A percentile compares a stretch with the other conserved stretches of the same genome.
Conservation (phyloP, 2,888 invertebrate species). For the Baccha elongata region DNA sequence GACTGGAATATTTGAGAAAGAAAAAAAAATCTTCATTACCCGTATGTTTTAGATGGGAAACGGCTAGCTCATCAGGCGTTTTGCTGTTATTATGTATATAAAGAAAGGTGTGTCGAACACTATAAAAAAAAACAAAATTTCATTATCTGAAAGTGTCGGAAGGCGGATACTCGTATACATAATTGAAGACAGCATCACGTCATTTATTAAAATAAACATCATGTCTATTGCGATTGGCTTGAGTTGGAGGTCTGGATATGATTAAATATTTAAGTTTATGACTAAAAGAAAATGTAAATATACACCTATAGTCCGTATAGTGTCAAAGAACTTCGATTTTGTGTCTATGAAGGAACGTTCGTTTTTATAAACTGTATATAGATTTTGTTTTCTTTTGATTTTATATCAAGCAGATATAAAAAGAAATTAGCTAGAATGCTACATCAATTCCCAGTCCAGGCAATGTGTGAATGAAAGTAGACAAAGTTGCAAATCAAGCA, state of each 20-base stretch:
- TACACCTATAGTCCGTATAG: too few relatives aligned
- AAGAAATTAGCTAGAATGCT: too few relatives aligned
- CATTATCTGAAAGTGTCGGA: slow-evolving; percentile 63
- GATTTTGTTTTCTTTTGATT: too few relatives aligned
- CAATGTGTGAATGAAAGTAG: too few relatives aligned
- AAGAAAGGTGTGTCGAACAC: slow-evolving; percentile 43
- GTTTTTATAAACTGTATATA: too few relatives aligned
- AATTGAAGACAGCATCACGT: slow-evolving; percentile 63
- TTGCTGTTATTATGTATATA: slow-evolving; percentile 58
- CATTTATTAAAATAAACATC: slow-evolving; percentile 67
- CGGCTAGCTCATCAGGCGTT: slow-evolving; percentile 60
- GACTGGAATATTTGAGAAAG: slow-evolving; percentile 75
- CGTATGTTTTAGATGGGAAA: slow-evolving; percentile 35
- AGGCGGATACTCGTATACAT: slow-evolving; percentile 47
- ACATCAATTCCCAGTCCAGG: too few relatives aligned
- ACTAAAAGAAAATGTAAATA: not conserved
- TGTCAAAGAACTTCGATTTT: too few relatives aligned
- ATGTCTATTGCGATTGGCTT: slow-evolving; percentile 38
- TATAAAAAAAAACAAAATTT: slow-evolving; percentile 52
- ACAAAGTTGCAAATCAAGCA: too few relatives aligned
- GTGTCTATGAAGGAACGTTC: too few relatives aligned
- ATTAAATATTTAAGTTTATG: slow-evolving; percentile 31
- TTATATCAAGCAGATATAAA: too few relatives aligned
- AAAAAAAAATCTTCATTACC: slow-evolving; percentile 62
- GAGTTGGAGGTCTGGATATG: slow-evolving; percentile 20